Percentiles rank a stretch among this genome's conserved stretches.
These are phyloP conservation scores for Pharmacophagus antenor DNA, from an alignment of 2,888 invertebrate species.

Conservation along the genomic window DNA sequence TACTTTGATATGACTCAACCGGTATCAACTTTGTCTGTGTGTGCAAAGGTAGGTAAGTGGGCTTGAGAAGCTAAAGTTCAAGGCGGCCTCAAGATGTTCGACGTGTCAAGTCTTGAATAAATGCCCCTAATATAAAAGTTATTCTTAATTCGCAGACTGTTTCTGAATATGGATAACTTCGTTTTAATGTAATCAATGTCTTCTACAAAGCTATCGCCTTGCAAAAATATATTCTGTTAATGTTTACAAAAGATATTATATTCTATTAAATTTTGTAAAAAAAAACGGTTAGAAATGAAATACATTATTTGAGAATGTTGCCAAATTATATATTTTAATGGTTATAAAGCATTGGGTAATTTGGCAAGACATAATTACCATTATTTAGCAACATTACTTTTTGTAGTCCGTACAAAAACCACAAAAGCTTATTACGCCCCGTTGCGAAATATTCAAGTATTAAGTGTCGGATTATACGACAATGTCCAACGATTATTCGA, in stretches of 20 bases:
- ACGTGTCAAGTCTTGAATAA: conserved; percentile 27
- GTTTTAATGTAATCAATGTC: not conserved
- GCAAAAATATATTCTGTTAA: not conserved
- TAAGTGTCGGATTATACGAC: conserved; percentile 21
- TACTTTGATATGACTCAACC: conserved; percentile 44
- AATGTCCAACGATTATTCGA: conserved; percentile 19
- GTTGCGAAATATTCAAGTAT: conserved; percentile 16
- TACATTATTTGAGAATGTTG: not conserved
- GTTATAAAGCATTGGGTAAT: not conserved
- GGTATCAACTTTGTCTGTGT: conserved; percentile 31
- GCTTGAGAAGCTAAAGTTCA: conserved; percentile 56
- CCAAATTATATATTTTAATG: conserved; percentile 3
- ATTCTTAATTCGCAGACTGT: not conserved
- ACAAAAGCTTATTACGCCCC: conserved; percentile 20
- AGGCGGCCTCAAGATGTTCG: conserved; percentile 43
- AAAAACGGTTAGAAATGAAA: not conserved
- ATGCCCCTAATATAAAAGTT: conserved; percentile 14
- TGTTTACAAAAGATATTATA: not conserved
- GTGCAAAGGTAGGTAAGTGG: conserved; percentile 36
- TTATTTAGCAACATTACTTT: conserved; percentile 23
- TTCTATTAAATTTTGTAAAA: not conserved
- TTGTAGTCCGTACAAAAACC: conserved; percentile 27
- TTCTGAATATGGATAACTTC: conserved; percentile 5
- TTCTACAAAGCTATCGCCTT: not conserved
- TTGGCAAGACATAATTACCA: conserved; percentile 13